These are phyloP conservation scores for Coronaproctus castanopsis DNA, from an alignment of 2,888 invertebrate species.

Conservation along the genomic window DNA sequence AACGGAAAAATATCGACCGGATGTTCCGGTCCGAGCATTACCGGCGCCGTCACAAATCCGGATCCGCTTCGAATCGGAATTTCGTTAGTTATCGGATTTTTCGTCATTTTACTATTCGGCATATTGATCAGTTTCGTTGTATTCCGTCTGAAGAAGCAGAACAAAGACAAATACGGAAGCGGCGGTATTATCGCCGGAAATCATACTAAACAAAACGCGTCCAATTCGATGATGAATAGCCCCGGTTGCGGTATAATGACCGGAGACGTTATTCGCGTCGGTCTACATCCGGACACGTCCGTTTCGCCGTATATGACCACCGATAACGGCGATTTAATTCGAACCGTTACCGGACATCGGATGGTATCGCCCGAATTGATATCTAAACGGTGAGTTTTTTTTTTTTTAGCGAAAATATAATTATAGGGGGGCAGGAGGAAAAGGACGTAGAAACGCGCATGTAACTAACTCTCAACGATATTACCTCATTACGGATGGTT, in stretches of 20 bases:
- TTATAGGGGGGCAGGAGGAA: too few species aligned
- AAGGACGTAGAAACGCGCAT: too few species aligned
- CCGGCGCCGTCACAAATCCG: constrained; percentile 54
- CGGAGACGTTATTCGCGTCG: constrained; percentile 29
- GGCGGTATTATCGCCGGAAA: constrained; percentile 15
- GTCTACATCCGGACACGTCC: constrained; percentile 21
- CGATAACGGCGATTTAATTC: constrained; percentile 50
- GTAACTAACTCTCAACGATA: too few species aligned
- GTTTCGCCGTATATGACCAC: constrained; percentile 44
- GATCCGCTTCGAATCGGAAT: constrained; percentile 82
- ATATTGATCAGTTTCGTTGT: constrained; percentile 82
- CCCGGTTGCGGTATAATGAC: constrained; percentile 35
- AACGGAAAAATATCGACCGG: constrained; percentile 53
- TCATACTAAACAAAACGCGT: constrained; percentile 56
- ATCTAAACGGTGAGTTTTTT: constrained; percentile 43
- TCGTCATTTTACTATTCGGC: constrained; percentile 69
- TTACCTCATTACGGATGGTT: too few species aligned
- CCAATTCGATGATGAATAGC: constrained; percentile 23
- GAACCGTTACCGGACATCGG: constrained; percentile 54
- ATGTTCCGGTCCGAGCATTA: constrained; percentile 49
- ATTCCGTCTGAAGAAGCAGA: constrained; percentile 67
- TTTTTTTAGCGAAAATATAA: too few species aligned
- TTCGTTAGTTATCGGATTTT: constrained; percentile 82
- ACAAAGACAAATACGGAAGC: constrained; percentile 49
- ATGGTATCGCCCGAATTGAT: constrained; percentile 67